Evolutionary conservation across 2,113 vertebrate species (phyloP).

Genomic region (Dendrocopos noguchii): DNA sequence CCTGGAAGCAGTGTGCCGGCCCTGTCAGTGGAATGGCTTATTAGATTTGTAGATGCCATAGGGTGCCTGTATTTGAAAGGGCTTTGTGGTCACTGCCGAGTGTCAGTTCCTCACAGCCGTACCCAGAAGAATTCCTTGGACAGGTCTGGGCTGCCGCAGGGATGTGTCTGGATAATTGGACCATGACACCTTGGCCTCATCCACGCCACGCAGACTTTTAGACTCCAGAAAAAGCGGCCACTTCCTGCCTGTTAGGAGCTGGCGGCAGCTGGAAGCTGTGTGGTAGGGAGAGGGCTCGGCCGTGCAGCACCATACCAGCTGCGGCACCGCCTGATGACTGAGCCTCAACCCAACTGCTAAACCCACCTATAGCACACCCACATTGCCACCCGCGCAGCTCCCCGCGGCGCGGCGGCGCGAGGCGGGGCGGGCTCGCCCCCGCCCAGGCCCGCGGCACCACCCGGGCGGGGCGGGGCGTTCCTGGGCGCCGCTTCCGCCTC

Average conservation of each 20-base stretch:
- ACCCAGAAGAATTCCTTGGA: background rate
- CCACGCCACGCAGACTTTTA: rapidly evolving
- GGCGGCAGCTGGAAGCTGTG: background rate
- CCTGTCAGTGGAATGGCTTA: background rate
- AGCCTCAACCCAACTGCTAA: rapidly evolving
- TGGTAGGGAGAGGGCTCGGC: background rate
- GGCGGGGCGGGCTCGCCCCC: background rate
- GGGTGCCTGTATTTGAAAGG: background rate
- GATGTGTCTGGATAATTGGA: background rate
- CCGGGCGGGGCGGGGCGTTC: background rate
- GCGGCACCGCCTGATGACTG: background rate
- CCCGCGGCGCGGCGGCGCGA: too few relatives aligned
- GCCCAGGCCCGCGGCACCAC: background rate
- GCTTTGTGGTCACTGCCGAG: background rate
- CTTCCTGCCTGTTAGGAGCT: background rate
- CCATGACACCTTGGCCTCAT: background rate
- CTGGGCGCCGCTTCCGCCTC: background rate
- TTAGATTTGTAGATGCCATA: background rate
- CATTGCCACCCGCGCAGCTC: background rate
- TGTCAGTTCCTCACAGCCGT: background rate
- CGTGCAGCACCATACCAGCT: background rate
- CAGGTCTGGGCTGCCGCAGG: background rate
- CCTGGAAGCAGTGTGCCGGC: background rate
- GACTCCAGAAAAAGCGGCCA: background rate
- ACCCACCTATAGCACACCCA: too few relatives aligned